Evolutionary conservation across 2,113 vertebrate genomes (phyloP).

Genomic region (Entomyzon cyanotis): DNA sequence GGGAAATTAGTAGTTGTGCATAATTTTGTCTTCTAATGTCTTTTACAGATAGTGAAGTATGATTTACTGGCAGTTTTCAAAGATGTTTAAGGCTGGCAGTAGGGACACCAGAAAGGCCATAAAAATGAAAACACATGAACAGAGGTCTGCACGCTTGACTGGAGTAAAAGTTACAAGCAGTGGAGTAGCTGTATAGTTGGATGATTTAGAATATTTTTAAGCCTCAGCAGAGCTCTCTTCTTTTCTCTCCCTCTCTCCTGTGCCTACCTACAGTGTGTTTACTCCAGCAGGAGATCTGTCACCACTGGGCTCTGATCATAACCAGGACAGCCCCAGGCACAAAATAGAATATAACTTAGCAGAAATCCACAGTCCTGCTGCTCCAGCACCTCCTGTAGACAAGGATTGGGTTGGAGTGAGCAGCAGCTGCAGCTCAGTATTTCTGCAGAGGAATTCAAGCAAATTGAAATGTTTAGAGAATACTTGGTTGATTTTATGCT

Average conservation of each 20-base stretch:
- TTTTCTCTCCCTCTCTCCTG: not conserved
- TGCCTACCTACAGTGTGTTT: not conserved
- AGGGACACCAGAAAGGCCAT: conserved; percentile 16
- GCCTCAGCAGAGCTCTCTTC: not conserved
- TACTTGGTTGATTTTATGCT: not conserved
- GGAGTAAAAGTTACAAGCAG: conserved; percentile 30
- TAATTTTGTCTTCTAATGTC: not conserved
- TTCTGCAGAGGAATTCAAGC: not conserved
- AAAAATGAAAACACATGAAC: conserved; percentile 17
- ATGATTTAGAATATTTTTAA: conserved; percentile 49
- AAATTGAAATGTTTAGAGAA: not conserved
- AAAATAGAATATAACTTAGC: conserved; percentile 6
- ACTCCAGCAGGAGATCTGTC: not conserved
- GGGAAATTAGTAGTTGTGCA: not conserved
- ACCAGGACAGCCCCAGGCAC: not conserved
- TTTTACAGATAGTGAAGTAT: not conserved
- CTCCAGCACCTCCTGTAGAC: not conserved
- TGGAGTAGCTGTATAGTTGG: not conserved
- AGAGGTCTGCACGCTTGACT: conserved; percentile 26
- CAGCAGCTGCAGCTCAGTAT: not conserved
- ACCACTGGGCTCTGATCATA: not conserved
- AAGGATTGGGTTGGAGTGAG: not conserved
- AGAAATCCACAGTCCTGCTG: not conserved
- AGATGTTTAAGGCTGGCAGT: conserved; percentile 22
- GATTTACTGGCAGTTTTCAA: conserved; percentile 32